Evolutionary conservation across 2,113 vertebrate species (phyloP).

Genomic region (Lichenostomus cassidix): DNA sequence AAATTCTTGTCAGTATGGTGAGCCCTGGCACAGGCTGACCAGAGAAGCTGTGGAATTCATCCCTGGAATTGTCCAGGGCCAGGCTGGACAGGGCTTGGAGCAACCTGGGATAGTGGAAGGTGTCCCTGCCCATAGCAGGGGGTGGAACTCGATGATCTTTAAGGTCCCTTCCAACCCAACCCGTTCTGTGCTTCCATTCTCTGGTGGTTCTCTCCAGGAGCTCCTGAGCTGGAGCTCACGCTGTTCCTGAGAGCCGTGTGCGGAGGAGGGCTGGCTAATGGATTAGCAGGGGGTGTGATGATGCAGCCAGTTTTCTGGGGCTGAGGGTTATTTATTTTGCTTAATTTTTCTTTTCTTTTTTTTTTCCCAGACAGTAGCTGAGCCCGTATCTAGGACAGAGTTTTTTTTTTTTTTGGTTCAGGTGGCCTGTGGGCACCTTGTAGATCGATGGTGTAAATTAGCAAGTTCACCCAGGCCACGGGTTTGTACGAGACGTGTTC

Average conservation of each 20-base stretch:
- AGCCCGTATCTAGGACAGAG: background rate
- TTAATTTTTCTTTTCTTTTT: background rate
- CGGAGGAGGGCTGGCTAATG: constrained; percentile 14
- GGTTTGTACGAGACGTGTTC: background rate
- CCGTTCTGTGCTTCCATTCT: background rate
- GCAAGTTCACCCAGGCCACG: background rate
- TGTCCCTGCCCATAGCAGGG: background rate
- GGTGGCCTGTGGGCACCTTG: background rate
- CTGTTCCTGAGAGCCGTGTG: background rate
- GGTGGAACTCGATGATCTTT: background rate
- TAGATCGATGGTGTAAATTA: background rate
- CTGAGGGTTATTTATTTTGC: constrained; percentile 27
- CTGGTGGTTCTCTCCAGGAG: background rate
- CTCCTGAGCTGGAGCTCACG: background rate
- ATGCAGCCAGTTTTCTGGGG: constrained; percentile 33
- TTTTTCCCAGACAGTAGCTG: background rate
- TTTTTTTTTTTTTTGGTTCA: background rate
- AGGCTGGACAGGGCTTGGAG: accelerated
- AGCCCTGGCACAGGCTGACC: background rate
- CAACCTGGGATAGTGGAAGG: background rate
- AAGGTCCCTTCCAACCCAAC: background rate
- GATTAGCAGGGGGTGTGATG: constrained; percentile 17
- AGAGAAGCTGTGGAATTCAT: background rate
- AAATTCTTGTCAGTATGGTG: background rate
- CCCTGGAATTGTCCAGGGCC: background rate